Base-by-base conservation (phyloP, 2,888 invertebrate genomes). In the Cistogaster globosa region DNA sequence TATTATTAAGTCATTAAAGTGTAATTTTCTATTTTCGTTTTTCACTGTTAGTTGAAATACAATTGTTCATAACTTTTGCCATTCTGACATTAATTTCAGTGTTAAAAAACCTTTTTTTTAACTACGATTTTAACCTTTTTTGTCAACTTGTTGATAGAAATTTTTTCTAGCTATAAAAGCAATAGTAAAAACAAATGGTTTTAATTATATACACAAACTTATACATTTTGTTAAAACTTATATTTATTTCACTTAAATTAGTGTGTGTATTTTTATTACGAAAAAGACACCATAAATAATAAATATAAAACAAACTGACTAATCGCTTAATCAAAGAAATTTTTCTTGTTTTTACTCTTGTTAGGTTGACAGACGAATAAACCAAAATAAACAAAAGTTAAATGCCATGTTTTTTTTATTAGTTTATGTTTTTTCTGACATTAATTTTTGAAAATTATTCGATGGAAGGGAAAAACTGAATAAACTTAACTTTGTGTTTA, bases 41-140 rank as follows among this genome's bases (percentile, higher is more conserved):
- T 3, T 8, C 32, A 8, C 32, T 8, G 6, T 32, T 32, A 32
- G 8, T 32, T 0, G 8, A 32, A 67, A 48, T 48, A 67, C 14
- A 58, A 42, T 45, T n/a, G 36, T 14, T 22, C 32, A 71, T 62
- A 69, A 63, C n/a, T 69, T 71, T 71, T 55, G 63, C 16, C 22
- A 55, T 78, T 69, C 53, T 60, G 60, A 60, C 68, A 77, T 68
- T 77, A 68, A 77, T 60, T 68, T 69, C 18, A 58, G 4, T 22
- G 4, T 58, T 38, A 68, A 36, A 60, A 18, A 48, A 57, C 65
- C 45, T 58, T 48, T 63, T 26, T 18, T 32, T 76, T 67, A 67
- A 12, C 38, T 22, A 42, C 16, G 5, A 32, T 11, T 57, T 38
- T n/a, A 16, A 3, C 36, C 42, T 57, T 42, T 42, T 42, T 42